Conservation (phyloP, 2,113 vertebrate genomes). For the Pelecanoides urinatrix region DNA sequence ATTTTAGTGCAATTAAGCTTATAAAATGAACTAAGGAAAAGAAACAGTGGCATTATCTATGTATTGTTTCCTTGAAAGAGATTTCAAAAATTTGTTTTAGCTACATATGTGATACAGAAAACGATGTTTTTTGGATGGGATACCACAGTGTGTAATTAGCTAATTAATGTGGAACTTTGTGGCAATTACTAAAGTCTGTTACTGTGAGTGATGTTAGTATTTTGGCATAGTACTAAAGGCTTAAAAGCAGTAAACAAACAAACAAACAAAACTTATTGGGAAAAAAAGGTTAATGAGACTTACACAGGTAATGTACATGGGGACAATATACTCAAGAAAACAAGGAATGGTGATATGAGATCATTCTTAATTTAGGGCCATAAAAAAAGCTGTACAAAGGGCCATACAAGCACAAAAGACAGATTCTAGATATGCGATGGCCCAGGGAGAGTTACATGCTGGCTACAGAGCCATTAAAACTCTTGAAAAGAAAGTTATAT, state of each 20-base stretch:
- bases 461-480: not conserved
- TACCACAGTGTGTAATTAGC: not conserved
- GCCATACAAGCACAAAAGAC: not conserved
- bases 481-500: not conserved
- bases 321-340: not conserved
- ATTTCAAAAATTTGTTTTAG: not conserved
- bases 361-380: not conserved
- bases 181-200: not conserved
- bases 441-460: not conserved
- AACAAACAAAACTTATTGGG: not conserved
- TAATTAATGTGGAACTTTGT: not conserved
- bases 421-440: not conserved
- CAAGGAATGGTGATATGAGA: not conserved
- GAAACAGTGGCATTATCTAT: not conserved
- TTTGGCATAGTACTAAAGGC: not conserved
- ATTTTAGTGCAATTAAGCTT: not conserved
- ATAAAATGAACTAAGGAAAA: not conserved
- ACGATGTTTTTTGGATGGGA: not conserved
- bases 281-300: not conserved
- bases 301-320: not conserved
- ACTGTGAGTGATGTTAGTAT: not conserved
- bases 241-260: not conserved
- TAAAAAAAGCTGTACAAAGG: not conserved
- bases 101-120: not conserved
- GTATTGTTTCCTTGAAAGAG: not conserved